These are phyloP conservation scores for Casuarius casuarius DNA, from an alignment of 2,113 vertebrate genomes.

Conservation along the genomic window DNA sequence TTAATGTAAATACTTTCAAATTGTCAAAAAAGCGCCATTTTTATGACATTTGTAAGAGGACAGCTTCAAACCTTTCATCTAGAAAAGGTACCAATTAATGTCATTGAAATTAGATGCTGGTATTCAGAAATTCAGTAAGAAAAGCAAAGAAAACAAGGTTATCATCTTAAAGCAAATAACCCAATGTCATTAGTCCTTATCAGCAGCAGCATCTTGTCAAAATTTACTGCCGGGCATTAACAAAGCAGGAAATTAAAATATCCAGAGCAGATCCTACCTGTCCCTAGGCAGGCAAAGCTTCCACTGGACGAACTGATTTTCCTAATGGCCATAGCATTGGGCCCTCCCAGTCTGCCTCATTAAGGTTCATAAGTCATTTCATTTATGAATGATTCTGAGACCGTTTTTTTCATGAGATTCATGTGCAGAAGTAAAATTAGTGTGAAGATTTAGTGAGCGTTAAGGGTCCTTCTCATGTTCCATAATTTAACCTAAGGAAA, in stretches of 20 bases:
- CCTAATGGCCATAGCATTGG: neutral
- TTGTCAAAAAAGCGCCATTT: neutral
- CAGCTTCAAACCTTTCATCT: neutral
- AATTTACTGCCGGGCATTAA: conserved; percentile 6
- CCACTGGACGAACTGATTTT: neutral
- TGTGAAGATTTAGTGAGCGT: neutral
- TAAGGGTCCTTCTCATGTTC: neutral
- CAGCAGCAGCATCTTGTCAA: neutral
- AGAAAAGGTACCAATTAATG: neutral
- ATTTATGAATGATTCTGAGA: neutral
- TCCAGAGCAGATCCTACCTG: neutral
- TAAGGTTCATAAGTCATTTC: neutral
- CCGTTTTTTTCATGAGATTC: neutral
- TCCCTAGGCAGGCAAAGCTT: neutral
- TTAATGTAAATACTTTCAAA: neutral
- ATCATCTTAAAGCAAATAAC: neutral
- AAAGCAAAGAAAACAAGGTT: neutral
- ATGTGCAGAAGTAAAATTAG: neutral
- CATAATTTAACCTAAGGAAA: neutral
- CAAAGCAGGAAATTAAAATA: conserved; percentile 27
- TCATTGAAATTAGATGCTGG: neutral
- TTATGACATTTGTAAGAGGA: neutral
- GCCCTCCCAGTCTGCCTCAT: neutral
- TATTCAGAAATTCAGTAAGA: neutral
- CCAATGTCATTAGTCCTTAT: neutral